Base-by-base conservation (phyloP, 2,113 vertebrate genomes). In the Pelodiscus sinensis region DNA sequence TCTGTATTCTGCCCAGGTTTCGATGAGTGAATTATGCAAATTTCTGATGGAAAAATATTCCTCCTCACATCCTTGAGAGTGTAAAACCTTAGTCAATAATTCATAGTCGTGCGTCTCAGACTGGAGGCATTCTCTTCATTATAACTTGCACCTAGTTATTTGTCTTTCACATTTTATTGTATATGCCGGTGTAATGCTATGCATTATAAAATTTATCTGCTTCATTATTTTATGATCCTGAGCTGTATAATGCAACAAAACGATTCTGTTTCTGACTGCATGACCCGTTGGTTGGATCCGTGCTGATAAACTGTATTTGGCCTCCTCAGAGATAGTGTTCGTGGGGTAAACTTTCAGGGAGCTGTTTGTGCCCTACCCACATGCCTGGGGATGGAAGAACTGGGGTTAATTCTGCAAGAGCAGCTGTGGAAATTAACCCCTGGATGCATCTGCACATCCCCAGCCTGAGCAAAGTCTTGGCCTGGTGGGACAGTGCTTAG, bases 51-150 rank as follows among this genome's bases (percentile, higher is more conserved):
- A 98, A 98, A 97, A 98, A 97, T 97, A 98, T 98, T 97, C 98
- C 97, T 97, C 94, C 82, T 57, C 98, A 97, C 98, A 97, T 98
- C 97, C 98, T 98, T 97, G 97, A 97, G 97, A 98, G 97, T 97
- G 97, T 98, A 98, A 98, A 98, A 97, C 97, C 98, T 97, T 97
- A 98, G 98, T 98, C 98, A 98, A 98, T 98, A 98, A 98, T 98
- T 98, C 98, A 98, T 98, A 96, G 96, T 88, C 73, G 87, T 96
- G 88, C 97, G 96, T 97, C 98, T 96, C 96, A 92, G 96, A 97
- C 97, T 97, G 97, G 96, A 97, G 97, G 96, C 97, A 98, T 98
- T 98, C 97, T 97, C 97, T 98, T 98, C 97, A 97, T 98, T 98
- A 98, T 96, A 92, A 97, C 80, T 94, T 96, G 97, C 86, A 89